Conservation (phyloP, 2,113 vertebrate species). For the Sminthopsis crassicaudata region DNA sequence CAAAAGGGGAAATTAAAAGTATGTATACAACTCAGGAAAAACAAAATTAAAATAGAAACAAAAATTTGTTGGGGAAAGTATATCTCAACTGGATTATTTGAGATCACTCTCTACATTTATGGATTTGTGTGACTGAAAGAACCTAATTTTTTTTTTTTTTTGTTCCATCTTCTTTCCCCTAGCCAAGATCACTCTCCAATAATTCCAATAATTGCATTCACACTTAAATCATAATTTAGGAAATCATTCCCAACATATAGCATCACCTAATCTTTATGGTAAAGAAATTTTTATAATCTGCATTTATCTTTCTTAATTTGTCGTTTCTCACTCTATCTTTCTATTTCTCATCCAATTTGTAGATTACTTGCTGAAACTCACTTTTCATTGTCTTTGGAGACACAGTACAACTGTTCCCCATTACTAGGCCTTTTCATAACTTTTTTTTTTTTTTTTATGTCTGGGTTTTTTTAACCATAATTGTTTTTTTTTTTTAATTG, state of each 20-base stretch:
- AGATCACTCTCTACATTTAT: background rate
- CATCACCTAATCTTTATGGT: background rate
- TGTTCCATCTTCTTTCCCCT: background rate
- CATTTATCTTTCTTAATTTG: background rate
- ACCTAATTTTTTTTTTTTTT: background rate
- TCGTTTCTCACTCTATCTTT: background rate
- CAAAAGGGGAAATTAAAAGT: slow-evolving; percentile 23
- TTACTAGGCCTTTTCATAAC: slow-evolving; percentile 24
- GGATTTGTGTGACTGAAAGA: background rate
- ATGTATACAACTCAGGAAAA: slow-evolving; percentile 8
- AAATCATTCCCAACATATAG: background rate
- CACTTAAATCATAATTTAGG: background rate
- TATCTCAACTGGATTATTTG: background rate
- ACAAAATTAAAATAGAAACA: background rate
- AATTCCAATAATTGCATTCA: too few relatives aligned
- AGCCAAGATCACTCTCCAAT: background rate
- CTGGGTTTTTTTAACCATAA: slow-evolving; percentile 21
- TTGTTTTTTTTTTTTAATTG: slow-evolving; percentile 10
- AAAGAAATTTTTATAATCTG: background rate
- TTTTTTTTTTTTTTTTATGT: background rate
- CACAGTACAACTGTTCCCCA: background rate
- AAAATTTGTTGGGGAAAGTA: background rate
- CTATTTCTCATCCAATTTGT: background rate
- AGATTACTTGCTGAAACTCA: background rate
- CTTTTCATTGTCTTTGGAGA: slow-evolving; percentile 15